Conservation (phyloP, 2,113 vertebrate species). For the Microtus montanus region DNA sequence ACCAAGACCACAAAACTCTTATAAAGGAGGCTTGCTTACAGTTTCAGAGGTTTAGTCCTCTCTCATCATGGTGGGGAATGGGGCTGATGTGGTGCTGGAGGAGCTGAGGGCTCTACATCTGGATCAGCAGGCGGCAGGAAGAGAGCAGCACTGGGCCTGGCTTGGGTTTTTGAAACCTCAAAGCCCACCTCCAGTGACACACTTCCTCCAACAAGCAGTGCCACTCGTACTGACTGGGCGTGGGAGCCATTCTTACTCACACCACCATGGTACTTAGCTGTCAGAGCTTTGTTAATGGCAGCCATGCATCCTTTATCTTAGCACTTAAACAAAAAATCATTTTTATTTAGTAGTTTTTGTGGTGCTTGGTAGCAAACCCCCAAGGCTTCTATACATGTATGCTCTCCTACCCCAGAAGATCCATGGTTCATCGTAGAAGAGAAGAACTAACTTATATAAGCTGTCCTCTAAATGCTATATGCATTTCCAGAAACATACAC, state of each 20-base stretch:
- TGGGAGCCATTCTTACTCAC: not conserved
- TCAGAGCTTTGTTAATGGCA: conserved; percentile 24
- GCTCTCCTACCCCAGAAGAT: not conserved
- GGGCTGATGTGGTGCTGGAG: not conserved
- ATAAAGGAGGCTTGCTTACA: not conserved
- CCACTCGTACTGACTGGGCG: too few relatives aligned
- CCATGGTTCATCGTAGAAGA: not conserved
- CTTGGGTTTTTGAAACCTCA: not conserved
- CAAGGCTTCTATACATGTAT: not conserved
- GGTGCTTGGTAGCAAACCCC: not conserved
- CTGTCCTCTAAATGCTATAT: not conserved
- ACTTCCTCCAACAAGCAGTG: not conserved
- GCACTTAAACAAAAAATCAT: conserved; percentile 2
- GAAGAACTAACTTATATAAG: not conserved
- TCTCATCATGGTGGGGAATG: not conserved
- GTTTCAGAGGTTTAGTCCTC: not conserved
- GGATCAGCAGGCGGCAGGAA: not conserved
- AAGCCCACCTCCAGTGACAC: not conserved
- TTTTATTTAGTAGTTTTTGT: not conserved
- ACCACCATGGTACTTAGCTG: not conserved
- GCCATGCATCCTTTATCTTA: not conserved
- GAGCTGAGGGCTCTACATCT: not conserved
- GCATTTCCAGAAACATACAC: not conserved
- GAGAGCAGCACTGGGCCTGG: not conserved
- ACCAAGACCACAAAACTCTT: not conserved